Conservation (phyloP, 2,113 vertebrate genomes). For the Zapus hudsonius region DNA sequence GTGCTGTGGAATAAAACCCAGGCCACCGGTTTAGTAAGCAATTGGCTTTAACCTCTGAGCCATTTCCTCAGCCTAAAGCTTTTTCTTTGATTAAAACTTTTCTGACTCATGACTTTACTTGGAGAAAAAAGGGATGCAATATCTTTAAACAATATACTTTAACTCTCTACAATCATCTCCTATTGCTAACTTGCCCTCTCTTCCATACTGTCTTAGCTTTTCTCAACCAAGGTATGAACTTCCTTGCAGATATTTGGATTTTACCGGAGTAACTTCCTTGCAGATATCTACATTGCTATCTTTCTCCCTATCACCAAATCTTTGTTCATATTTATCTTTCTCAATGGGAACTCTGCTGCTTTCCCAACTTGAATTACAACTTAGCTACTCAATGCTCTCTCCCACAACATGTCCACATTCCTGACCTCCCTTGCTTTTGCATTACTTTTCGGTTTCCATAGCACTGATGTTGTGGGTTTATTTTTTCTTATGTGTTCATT, state of each 20-base stretch:
- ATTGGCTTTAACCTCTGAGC: too few species aligned
- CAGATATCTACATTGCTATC: not conserved
- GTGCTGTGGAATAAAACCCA: too few species aligned
- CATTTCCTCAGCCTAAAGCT: not conserved
- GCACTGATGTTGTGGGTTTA: not conserved
- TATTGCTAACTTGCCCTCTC: not conserved
- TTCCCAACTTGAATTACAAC: not conserved
- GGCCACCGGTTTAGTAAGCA: too few species aligned
- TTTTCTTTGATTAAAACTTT: not conserved
- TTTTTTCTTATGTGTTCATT: not conserved
- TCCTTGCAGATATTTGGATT: not conserved
- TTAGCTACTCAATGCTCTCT: not conserved
- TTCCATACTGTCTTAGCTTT: not conserved
- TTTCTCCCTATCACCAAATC: not conserved
- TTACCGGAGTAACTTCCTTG: not conserved
- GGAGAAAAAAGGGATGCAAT: not conserved
- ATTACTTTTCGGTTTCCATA: not conserved
- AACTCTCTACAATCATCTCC: not conserved
- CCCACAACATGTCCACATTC: too few species aligned
- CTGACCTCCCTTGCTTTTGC: not conserved
- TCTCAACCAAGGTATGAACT: not conserved
- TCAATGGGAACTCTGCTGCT: not conserved
- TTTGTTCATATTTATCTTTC: not conserved
- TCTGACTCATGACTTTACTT: not conserved
- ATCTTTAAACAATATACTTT: not conserved